Conservation (phyloP, 2,888 invertebrate species). For the Molorchus minor region DNA sequence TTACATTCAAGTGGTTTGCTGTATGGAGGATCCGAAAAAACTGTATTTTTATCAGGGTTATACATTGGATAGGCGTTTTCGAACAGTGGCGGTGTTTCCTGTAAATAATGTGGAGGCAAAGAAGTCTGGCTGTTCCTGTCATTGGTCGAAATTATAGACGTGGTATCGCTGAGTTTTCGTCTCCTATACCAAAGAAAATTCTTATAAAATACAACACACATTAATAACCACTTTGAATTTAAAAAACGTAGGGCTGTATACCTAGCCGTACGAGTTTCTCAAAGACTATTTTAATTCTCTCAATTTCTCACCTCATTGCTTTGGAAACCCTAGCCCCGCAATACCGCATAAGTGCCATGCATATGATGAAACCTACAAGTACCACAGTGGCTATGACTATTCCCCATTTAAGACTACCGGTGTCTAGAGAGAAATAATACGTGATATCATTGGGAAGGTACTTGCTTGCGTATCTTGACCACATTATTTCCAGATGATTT, state of each 20-base stretch:
- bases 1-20: conserved; percentile 13
- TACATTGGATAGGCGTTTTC: conserved; percentile 33
- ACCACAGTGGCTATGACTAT: conserved; percentile 26
- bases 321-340: conserved; percentile 6
- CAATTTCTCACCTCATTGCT: conserved; percentile 20
- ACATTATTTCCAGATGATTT: conserved; percentile 40
- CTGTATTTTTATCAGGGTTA: conserved; percentile 24
- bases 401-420: conserved; percentile 24
- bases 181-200: conserved; percentile 26
- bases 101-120: conserved; percentile 41
- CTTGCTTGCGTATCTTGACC: conserved; percentile 35
- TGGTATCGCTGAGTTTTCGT: conserved; percentile 29
- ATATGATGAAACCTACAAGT: conserved; percentile 1
- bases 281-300: too few relatives aligned
- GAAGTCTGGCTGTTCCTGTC: conserved; percentile 33
- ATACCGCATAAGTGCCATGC: conserved; percentile 9
- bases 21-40: conserved; percentile 8
- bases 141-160: conserved; percentile 28
- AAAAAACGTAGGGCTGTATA: too few relatives aligned
- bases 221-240: background rate
- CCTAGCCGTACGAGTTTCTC: too few relatives aligned
- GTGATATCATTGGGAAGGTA: conserved; percentile 28
- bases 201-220: background rate
- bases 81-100: conserved; percentile 44
- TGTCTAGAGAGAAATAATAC: conserved; percentile 32